Evolutionary conservation across 2,888 invertebrate genomes (phyloP), one percentile per base, ranked within the genome.

Genomic region (Oconnorella tubifera): DNA sequence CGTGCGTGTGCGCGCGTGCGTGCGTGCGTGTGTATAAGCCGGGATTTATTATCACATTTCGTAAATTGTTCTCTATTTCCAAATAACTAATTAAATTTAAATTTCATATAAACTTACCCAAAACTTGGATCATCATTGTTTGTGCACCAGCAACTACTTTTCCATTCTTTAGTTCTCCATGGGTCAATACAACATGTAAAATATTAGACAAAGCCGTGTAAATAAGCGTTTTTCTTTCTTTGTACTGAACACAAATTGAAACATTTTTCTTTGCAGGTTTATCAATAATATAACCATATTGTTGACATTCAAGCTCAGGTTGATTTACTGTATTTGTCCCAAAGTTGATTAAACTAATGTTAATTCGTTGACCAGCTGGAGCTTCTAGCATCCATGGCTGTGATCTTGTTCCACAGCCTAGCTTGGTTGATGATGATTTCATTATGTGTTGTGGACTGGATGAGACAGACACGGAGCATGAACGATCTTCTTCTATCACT

Each of bases 361-460:
- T 59, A 48, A 59, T 33, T 29, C 40, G 33, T 29, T 59, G 59
- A 33, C 59, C 59, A 1, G 31, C 23, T n/a, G 59, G 59, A 2
- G 59, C 59, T 59, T 59, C 59, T 2, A 27, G 27, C 25, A 25
- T 59, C 59, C 59, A 59, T 25, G 59, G 59, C 40, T 59, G 33
- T 6, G 40, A 40, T 25, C 2, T 25, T 25, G 23, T 59, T 23
- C 59, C 59, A n/a, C 59, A 59, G 48, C 27, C 2, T 31, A 28
- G 19, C 32, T n/a, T 19, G 14, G 56, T 31, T 25, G 32, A 14
- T n/a, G 1, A 40, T 2, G 59, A 32, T 6, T n/a, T 10, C 28
- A 59, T 23, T 10, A 59, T 59, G 27, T 59, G 40, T 27, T 19
- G 25, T 33, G 33, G 33, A 25, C 40, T 2, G 10, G 59, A 48